Evolutionary conservation across 2,888 invertebrate genomes (phyloP), one percentile per base, ranked within the genome.

Genomic region (Nectonema munidae): DNA sequence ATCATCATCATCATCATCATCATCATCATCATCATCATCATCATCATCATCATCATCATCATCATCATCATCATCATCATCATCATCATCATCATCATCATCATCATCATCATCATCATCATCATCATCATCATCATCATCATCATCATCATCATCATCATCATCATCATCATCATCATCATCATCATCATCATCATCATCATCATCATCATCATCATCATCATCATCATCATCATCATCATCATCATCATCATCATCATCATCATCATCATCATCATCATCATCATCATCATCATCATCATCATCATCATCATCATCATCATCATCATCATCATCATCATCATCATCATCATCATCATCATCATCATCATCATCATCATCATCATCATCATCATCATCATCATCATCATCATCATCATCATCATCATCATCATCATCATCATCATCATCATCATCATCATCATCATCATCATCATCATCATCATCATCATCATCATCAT

Each of bases 211-310:
- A 11, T 14, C 36, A 19, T 36, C 29, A 6, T 33, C 36, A 6
- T 30, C 20, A 9, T 30, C 20, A 6, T 30, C 36, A 9, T 29
- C 36, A 9, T 9, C 36, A 9, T 21, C 29, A 11, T 14, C 36
- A 19, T 36, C 29, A 6, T 33, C 36, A 6, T 30, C 20, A 9
- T 30, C 20, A 6, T 30, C 36, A 9, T 29, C 36, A 9, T 9
- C 36, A 9, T 21, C 29, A 11, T 14, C 36, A 19, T 36, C 29
- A 6, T 33, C 36, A 6, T 30, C 20, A 9, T 30, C 20, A 6
- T 30, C 36, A 9, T 29, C 36, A 9, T 9, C 36, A 9, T 21
- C 29, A 11, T 14, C 36, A 19, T 36, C 29, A 6, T 33, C 36
- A 6, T 30, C 20, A 9, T 30, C 20, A 6, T 30, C 36, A 9